Evolutionary conservation across 2,888 invertebrate species (phyloP).

Genomic region (Glomeris marginata): DNA sequence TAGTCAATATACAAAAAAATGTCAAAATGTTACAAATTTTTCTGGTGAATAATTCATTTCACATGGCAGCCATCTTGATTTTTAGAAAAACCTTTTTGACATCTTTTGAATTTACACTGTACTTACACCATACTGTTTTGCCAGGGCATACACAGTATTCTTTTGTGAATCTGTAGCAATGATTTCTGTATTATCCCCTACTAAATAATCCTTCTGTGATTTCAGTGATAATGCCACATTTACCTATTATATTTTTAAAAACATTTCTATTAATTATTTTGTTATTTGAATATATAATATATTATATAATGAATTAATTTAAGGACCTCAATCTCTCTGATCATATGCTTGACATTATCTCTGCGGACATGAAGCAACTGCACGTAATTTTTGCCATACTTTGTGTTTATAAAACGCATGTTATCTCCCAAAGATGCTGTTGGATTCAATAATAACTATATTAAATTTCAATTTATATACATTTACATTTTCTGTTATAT

Average conservation of each 20-base stretch:
- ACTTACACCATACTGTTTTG: conserved; percentile 54
- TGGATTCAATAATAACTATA: no score
- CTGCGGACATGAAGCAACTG: conserved; percentile 55
- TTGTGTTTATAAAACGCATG: conserved; percentile 39
- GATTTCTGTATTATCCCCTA: conserved; percentile 61
- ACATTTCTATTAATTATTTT: background rate
- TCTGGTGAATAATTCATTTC: no score
- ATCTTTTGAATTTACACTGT: background rate
- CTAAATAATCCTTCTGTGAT: conserved; percentile 52
- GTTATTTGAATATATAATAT: background rate
- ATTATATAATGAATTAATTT: background rate
- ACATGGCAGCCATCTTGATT: no score
- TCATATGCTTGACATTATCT: conserved; percentile 48
- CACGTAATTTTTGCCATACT: conserved; percentile 59
- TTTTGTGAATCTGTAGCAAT: conserved; percentile 71
- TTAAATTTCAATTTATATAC: no score
- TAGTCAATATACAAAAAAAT: no score
- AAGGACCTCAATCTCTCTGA: conserved; percentile 58
- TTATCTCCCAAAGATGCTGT: background rate
- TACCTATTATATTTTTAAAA: no score
- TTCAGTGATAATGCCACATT: conserved; percentile 52
- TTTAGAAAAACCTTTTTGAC: background rate
- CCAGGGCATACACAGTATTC: conserved; percentile 62
- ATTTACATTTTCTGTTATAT: no score
- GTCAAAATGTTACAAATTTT: no score